Base-by-base conservation (phyloP, 2,113 vertebrate species). In the Poeciliopsis occidentalis region DNA sequence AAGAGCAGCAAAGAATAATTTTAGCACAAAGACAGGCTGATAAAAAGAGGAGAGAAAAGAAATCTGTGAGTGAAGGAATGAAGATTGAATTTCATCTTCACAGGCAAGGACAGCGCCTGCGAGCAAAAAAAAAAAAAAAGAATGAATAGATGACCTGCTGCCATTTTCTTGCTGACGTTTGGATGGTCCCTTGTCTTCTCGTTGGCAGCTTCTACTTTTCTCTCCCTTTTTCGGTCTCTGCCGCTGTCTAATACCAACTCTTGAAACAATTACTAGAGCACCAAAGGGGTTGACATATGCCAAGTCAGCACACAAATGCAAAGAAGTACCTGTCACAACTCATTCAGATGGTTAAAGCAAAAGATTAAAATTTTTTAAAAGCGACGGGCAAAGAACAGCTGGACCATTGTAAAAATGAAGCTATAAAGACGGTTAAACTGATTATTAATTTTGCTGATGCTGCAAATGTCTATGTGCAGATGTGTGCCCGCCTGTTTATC, bases 31-130 rank as follows among this genome's bases (percentile, higher is more conserved):
- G 83, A 71, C 19, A 64, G 81, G 75, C 30, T 73, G 37, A 70
- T 74, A 44, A 67, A 60, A 64, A 81, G 65, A 47, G 64, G 69
- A 60, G 57, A 15, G 62, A 24, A 51, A 74, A 66, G 51, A 82
- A 80, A 73, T 41, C 32, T 31, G 19, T 73, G 88, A 83, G 75
- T 88, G 82, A 90, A 91, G 86, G 85, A 85, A 86, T 75, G 73
- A n/a, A 88, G 87, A 92, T 92, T 89, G 88, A 77, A 92, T 93
- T 91, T 89, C 77, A 11, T 85, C 87, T 87, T 88, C 85, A 69
- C 68, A 60, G 85, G 61, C 47, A 8, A 84, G 81, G 82, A 81
- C 81, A 64, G 66, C 64, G 84, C 83, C 88, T 84, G 75, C 13
- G 39, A 88, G 79, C 86, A n/a, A n/a, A n/a, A n/a, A 86, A 90